Base-by-base conservation (phyloP, 1,140 invertebrate genomes). In the Trachymyrmex septentrionalis region DNA sequence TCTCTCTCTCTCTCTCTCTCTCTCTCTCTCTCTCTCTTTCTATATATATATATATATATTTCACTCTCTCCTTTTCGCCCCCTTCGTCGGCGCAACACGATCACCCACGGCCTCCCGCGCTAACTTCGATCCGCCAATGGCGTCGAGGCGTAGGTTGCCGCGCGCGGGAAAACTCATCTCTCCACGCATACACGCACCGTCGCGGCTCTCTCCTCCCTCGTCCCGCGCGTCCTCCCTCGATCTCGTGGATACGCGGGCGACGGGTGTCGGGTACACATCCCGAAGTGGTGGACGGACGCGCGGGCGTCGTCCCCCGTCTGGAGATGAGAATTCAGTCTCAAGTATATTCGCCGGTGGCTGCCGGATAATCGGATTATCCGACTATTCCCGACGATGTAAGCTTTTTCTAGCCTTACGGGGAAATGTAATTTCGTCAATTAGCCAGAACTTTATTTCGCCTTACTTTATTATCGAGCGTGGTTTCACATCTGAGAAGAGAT, bases 141-240 rank as follows among this genome's bases (percentile, higher is more conserved):
- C 50, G 77, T 61, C 73, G 66, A 50, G 59, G 71, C 64, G 67
- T 24, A 84, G 78, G 78, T 93, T 93, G 88, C 85, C 92, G 92
- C 93, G 93, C 93, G 92, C 92, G 93, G 93, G 92, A 93, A 93
- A 93, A 92, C 88, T 86, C 85, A 77, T 73, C 72, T 73, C 73
- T 84, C 57, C 67, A 88, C 90, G 88, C 90, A 86, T 50, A 88
- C 90, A 86, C 81, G 69, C 89, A 88, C 38, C 55, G 50, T 53
- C 24, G 19, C 50, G 16, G 38, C 24, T 67, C 76, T 73, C n/a
- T n/a, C 14, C n/a, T 10, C 14, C 19, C 55, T 55, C 50, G 12
- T 57, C 34, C 48, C 38, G 19, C 30, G 10, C 21, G 7, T 14
- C 30, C 0, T 3, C 10, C 24, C 7, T 4, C 77, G 38, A 12